Evolutionary conservation across 2,797 vertebrate species (phyloP).

Genomic region (Lacerta agilis): DNA sequence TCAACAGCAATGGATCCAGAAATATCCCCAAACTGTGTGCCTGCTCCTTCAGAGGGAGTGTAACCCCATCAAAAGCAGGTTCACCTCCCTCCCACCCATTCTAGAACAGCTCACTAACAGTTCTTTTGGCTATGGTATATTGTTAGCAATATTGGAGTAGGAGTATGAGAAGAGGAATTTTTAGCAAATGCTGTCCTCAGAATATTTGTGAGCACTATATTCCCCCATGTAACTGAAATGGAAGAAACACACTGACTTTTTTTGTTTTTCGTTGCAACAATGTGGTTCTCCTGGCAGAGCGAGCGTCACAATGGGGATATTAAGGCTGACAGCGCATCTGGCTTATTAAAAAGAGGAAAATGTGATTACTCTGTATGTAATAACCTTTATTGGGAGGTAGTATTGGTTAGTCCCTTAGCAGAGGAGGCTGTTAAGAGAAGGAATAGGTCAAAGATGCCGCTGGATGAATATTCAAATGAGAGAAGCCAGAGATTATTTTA

Average conservation of each 20-base stretch:
- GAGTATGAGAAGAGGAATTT: neutral
- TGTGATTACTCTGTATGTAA: neutral
- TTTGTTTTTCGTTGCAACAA: neutral
- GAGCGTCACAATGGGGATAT: neutral
- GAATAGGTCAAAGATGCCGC: neutral
- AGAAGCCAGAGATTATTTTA: neutral
- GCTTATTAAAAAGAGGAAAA: constrained; percentile 5
- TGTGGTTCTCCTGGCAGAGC: neutral
- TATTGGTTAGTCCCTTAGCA: neutral
- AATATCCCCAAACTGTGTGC: no score
- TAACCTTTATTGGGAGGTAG: neutral
- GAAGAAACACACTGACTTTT: neutral
- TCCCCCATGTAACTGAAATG: neutral
- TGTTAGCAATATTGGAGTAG: no score
- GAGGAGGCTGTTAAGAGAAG: neutral
- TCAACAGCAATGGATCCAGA: no score
- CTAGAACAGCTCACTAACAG: no score
- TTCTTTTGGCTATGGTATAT: no score
- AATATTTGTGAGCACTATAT: neutral
- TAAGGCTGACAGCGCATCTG: neutral
- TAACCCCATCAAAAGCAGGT: no score
- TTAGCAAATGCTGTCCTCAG: neutral
- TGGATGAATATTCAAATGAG: constrained; percentile 1
- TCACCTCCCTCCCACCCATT: no score
- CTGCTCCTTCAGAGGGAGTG: no score